Evolutionary conservation across 2,113 vertebrate species (phyloP).

Genomic region (Peromyscus maniculatus): DNA sequence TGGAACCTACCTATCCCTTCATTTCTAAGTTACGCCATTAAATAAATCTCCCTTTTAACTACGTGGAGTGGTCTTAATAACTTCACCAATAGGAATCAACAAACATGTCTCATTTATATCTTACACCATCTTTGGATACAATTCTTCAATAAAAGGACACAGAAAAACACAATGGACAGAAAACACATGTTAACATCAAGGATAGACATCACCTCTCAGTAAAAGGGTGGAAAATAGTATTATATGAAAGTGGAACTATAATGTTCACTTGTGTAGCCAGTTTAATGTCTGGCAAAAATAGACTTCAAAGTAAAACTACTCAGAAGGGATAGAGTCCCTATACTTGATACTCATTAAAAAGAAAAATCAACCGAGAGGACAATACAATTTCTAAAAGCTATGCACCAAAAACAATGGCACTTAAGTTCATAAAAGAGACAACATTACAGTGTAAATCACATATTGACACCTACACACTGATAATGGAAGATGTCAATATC

Average conservation of each 20-base stretch:
- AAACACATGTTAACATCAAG: background rate
- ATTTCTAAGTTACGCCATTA: no score
- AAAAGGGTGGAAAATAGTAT: background rate
- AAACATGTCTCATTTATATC: background rate
- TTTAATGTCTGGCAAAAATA: background rate
- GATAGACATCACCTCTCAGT: rapidly evolving
- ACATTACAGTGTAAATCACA: background rate
- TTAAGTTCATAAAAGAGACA: background rate
- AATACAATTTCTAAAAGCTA: background rate
- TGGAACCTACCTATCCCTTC: no score
- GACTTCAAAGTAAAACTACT: background rate
- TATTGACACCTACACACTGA: background rate
- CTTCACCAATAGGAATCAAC: no score
- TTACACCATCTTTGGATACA: background rate
- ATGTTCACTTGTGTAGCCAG: no score
- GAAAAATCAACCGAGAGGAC: background rate
- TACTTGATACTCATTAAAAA: background rate
- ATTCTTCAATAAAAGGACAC: background rate
- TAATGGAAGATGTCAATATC: background rate
- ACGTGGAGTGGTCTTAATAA: no score
- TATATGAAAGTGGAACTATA: background rate
- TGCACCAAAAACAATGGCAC: background rate
- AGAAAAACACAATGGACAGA: background rate
- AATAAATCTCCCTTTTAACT: no score
- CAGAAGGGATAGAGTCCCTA: no score